Evolutionary conservation across 1,140 invertebrate species (phyloP).

Genomic region (Apis laboriosa): DNA sequence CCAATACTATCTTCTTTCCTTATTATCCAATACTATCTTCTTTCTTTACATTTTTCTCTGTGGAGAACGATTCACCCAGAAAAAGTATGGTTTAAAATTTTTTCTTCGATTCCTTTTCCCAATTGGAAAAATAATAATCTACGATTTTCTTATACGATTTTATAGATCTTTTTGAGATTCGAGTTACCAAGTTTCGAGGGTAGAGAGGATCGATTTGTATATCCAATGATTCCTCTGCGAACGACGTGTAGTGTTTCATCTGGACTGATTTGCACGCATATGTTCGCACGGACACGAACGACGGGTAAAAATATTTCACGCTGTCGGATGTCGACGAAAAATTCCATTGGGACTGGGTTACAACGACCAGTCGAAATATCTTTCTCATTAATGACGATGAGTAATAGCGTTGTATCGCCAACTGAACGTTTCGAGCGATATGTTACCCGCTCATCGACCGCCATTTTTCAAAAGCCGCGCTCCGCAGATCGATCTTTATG

Average conservation of each 20-base stretch:
- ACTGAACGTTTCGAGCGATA: constrained; percentile 9
- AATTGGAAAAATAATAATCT: no score
- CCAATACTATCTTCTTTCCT: no score
- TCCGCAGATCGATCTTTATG: no score
- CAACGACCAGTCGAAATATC: not conserved
- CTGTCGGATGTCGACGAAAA: not conserved
- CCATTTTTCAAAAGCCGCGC: not conserved
- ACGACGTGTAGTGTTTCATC: constrained; percentile 9
- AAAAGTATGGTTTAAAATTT: no score
- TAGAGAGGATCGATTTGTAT: not conserved
- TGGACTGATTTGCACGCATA: not conserved
- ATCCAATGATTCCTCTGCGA: not conserved
- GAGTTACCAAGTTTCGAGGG: no score
- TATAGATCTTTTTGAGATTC: no score
- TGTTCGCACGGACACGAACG: no score
- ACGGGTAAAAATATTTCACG: constrained; percentile 8
- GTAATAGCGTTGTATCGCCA: not conserved
- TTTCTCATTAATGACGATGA: constrained; percentile 18
- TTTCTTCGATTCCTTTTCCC: no score
- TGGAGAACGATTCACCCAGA: no score
- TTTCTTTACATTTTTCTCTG: not conserved
- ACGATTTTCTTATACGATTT: no score
- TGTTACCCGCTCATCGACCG: not conserved
- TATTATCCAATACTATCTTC: no score
- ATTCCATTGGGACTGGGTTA: not conserved